Evolutionary conservation across 2,888 invertebrate genomes (phyloP), one percentile per base, ranked within the genome.

Genomic region (Metacarcinus magister): DNA sequence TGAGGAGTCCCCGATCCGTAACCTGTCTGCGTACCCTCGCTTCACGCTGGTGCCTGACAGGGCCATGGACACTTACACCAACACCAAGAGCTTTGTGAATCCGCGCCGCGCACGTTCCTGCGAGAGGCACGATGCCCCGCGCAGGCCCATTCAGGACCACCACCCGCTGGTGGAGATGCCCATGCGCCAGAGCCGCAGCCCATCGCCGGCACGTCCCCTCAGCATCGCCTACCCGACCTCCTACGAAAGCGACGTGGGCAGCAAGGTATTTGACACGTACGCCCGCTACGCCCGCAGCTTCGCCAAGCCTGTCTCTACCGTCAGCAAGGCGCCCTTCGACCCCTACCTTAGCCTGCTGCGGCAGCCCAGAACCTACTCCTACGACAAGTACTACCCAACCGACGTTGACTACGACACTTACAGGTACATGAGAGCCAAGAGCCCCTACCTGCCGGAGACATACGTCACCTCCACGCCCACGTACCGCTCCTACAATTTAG

Each of bases 211-310:
- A 16, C 92, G 95, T 10, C 90, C 32, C 23, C 19, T 32, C 7
- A 92, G 46, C 90, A n/a, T 95, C 10, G 46, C 93, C 89, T 93
- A 89, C 89, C 32, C 75, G 8, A 28, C 60, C 23, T 60, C 67
- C 32, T 90, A 90, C 39, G 95, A 95, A 7, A 54, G 60, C 32
- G 92, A 93, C 7, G 54, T 87, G 28, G 54, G 48, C 43, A 19
- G 93, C 44, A 95, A 95, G 93, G 95, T 95, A 46, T 95, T 95
- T 16, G 95, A 95, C 67, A 95, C 95, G 2, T 95, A 95, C 95
- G 54, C n/a, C 89, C 93, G 95, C 43, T 95, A 95, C 90, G 60
- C 90, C 19, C 93, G 95, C 48, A 67, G 44, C 10, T 32, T 87
- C 43, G 90, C 95, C 4, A 87, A 54, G 44, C 95, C 95, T 1